phyloP scores from a whole-genome alignment of 2,797 vertebrate species.

The Lutjanus campechanus region DNA sequence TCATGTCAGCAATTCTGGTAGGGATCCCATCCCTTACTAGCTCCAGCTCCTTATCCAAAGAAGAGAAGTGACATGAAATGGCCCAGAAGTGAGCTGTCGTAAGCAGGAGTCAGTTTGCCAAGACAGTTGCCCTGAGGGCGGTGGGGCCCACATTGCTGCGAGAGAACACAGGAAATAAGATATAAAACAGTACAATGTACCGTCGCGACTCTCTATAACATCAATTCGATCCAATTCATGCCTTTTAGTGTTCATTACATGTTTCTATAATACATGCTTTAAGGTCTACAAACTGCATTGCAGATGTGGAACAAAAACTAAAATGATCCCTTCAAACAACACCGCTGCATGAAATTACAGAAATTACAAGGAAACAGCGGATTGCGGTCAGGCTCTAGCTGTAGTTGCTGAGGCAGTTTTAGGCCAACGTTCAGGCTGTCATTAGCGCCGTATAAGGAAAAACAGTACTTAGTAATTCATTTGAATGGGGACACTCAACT shows the following conservation, averaged over 20 bases:
- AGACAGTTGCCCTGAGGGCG: not conserved
- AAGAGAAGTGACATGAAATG: not conserved
- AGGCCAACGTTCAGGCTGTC: not conserved
- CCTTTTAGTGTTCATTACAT: not conserved
- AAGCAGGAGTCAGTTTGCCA: not conserved
- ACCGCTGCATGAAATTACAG: not conserved
- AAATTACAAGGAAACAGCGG: not conserved
- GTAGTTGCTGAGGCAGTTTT: not conserved
- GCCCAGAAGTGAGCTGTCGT: conserved; percentile 11
- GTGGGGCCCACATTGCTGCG: not conserved
- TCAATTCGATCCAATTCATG: not conserved
- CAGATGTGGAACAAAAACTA: conserved; percentile 13
- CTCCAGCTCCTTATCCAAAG: not conserved
- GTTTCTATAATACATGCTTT: not conserved
- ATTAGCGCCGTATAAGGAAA: not conserved
- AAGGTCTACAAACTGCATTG: not conserved
- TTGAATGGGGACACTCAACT: not conserved
- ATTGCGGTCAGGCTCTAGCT: not conserved
- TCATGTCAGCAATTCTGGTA: not conserved
- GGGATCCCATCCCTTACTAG: not conserved
- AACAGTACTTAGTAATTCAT: not conserved
- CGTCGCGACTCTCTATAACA: not conserved
- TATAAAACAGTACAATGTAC: not conserved
- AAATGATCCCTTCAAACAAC: not conserved
- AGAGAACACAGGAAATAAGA: conserved; percentile 18